Base-by-base conservation (phyloP, 2,113 vertebrate genomes). In the Chelonoidis abingdonii region DNA sequence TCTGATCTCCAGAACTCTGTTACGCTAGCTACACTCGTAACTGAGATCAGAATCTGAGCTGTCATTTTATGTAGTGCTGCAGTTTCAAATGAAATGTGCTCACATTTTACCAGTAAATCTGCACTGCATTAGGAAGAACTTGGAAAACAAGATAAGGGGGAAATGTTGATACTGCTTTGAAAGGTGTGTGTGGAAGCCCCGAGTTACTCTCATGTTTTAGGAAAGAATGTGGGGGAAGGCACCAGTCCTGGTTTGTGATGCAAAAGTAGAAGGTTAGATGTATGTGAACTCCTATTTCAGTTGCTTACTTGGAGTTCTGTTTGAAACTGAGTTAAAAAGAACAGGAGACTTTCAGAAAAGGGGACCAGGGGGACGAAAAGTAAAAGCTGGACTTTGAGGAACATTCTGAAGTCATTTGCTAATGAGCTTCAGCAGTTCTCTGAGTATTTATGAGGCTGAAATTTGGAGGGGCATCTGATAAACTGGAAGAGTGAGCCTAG, bases 401-500 rank as follows among this genome's bases (percentile, higher is more conserved):
- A 62, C 85, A 87, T 84, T 82, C 56, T 22, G 65, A 80, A 22
- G 21, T 76, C 38, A 69, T 52, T n/a, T 69, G 8, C n/a, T 87
- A 24, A 59, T 89, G 80, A 65, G 1, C 29, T 87, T 53, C 80
- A 29, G n/a, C 2, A 2, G 5, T 75, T 83, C 17, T 49, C 84
- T 85, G 84, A 83, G 52, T 10, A 82, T 4, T 50, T 49, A n/a
- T 52, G 57, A 69, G 47, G n/a, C 50, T 90, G 75, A 49, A 21
- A 72, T 72, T 65, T 16, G 29, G 75, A 11, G 29, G 84, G 80
- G 11, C 10, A 54, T 81, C 10, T 69, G 57, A 91, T 8, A 49
- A 38, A 78, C 0, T 13, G 44, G 27, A 24, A 93, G 22, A 92
- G 80, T 27, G 13, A 41, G 8, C 16, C 0, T 1, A 38, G 13